Conservation (phyloP, 2,888 invertebrate genomes). For the Lasioglossum marginatum region DNA sequence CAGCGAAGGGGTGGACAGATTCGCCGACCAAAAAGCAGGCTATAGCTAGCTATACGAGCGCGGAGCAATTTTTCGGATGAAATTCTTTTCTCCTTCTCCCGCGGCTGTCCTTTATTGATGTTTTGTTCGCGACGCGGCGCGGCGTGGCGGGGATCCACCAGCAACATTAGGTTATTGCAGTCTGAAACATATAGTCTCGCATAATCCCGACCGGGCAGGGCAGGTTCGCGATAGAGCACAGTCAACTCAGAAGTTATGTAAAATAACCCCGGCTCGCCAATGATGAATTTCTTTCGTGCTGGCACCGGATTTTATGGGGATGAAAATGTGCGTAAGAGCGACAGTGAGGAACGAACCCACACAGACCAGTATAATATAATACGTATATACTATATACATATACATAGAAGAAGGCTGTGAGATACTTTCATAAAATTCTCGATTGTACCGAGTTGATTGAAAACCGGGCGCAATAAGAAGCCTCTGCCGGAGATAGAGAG, state of each 20-base stretch:
- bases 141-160: neutral
- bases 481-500: neutral
- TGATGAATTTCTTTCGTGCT: neutral
- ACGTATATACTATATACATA: too few species aligned
- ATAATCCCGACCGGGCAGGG: neutral
- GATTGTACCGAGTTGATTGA: conserved; percentile 4
- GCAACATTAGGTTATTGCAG: conserved; percentile 24
- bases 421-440: neutral
- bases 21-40: neutral
- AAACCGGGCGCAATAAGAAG: conserved; percentile 7
- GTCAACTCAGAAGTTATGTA: neutral
- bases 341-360: neutral
- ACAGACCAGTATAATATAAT: neutral
- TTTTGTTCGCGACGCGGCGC: neutral
- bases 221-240: neutral
- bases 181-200: conserved; percentile 17
- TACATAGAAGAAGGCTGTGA: neutral
- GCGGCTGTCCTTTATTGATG: neutral
- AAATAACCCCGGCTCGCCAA: neutral
- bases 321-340: neutral
- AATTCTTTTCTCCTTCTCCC: conserved; percentile 14
- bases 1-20: neutral
- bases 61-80: conserved; percentile 33
- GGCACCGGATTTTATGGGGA: neutral
- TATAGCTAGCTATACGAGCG: neutral